Evolutionary conservation across 2,888 invertebrate species (phyloP), one percentile per base, ranked within the genome.

Genomic region (Cheilosia impressa): DNA sequence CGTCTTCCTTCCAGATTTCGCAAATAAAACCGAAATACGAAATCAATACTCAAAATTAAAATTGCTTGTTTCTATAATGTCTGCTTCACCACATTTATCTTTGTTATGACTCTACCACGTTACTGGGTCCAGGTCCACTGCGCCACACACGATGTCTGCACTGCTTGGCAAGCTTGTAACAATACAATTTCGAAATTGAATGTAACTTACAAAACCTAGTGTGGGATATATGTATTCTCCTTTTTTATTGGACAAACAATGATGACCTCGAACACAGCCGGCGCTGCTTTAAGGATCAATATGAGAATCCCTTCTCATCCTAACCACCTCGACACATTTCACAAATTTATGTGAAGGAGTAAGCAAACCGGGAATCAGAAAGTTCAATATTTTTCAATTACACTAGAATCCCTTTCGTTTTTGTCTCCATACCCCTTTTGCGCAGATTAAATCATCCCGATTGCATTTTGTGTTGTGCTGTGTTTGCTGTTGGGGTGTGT

Each of bases 391-490:
- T 52, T 52, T 24, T 10, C 24, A 52, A 52, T 24, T 24, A 52
- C 27, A 7, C 52, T 52, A 15, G 24, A 24, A 52, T 22, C 22
- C 19, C 17, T 10, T 24, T 52, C 24, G 13, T 2, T 22, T 52
- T 52, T 52, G 15, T 24, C 13, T 50, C 22, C 50, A 22, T 22
- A 4, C 22, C 9, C 50, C 22, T 22, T 27, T 9, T 22, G 10
- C 4, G 4, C 24, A 52, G 52, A 52, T 52, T 52, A 52, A 52
- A 52, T 52, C 24, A 13, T 52, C 13, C 15, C 24, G 52, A 52
- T 52, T 52, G 22, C 52, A 24, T 52, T 52, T 10, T 15, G 4
- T 52, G 22, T 15, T 15, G 24, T 24, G 52, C 5, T 15, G 13
- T 10, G 13, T 52, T 6, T 24, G 52, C 13, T n/a, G n/a, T n/a